Conservation (phyloP, 2,888 invertebrate species). For the Andrena praecox region DNA sequence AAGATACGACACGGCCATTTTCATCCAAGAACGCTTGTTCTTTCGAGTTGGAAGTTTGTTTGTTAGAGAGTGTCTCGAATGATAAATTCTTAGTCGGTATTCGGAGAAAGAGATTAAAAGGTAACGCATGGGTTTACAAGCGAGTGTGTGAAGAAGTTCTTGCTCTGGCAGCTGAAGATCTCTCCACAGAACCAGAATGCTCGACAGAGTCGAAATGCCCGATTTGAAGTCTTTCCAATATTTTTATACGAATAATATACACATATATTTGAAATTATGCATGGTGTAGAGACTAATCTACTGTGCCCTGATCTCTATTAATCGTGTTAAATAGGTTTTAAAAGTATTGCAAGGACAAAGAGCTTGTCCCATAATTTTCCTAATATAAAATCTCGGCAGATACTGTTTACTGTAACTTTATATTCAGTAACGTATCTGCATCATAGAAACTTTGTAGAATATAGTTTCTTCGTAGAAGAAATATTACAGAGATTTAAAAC, state of each 20-base stretch:
- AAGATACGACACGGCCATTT: constrained; percentile 68
- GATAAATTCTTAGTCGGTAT: constrained; percentile 87
- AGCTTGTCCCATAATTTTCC: background rate
- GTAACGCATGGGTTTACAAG: constrained; percentile 93
- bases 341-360: background rate
- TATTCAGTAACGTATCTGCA: background rate
- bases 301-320: constrained; percentile 43
- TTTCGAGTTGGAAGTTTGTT: constrained; percentile 90
- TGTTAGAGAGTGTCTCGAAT: constrained; percentile 84
- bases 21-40: constrained; percentile 85
- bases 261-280: constrained; percentile 8
- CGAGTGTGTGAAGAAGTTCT: constrained; percentile 91
- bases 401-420: constrained; percentile 17
- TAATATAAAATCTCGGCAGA: background rate
- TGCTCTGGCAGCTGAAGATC: constrained; percentile 85
- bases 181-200: constrained; percentile 70
- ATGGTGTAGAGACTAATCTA: background rate
- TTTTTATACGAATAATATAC: constrained; percentile 1
- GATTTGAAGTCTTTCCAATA: constrained; percentile 67
- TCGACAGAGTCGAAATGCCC: constrained; percentile 79
- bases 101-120: constrained; percentile 90
- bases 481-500: background rate
- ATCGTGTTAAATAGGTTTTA: constrained; percentile 16
- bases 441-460: background rate
- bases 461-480: constrained; percentile 46